Base-by-base conservation (phyloP, 1,140 invertebrate species). In the Saccostrea echinata region DNA sequence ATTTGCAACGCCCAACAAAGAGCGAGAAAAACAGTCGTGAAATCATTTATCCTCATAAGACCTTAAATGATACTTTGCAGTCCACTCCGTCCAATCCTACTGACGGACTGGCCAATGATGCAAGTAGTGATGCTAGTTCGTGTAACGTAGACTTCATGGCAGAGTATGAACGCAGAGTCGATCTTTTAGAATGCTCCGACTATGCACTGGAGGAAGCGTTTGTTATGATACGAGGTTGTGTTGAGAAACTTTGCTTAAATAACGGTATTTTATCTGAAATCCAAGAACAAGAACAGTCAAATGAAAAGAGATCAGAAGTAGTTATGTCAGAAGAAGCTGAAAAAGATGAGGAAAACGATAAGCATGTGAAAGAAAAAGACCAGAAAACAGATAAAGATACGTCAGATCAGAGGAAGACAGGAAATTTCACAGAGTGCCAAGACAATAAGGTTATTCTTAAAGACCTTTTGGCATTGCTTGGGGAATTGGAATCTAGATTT, bases 161-260 rank as follows among this genome's bases (percentile, higher is more conserved):
- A 2, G 68, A 76, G 68, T 76, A 30, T 30, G 68, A 76, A 33
- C 68, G 27, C 11, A 76, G 68, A 33, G 11, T 76, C 68, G 68
- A 76, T 30, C 68, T 76, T 76, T 76, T 76, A 33, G 68, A 76
- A 76, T 76, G 13, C 9, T 16, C 68, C 27, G 68, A 76, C 16
- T 76, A 33, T 76, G 68, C 68, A 18, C 33, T 76, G 68, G 68
- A 76, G 16, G 68, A 76, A 76, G 68, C 16, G 33, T 76, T 76
- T 76, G 24, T 76, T 18, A 76, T 76, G 68, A 12, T 76, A 76
- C 24, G 68, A 12, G 13, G 68, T 16, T 76, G 68, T 33, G 27
- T 76, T 27, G 68, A 76, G 33, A 76, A 30, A 30, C 68, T 76
- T 30, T 71, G 64, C 24, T 24, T 71, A 30, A 71, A 71, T 71